Evolutionary conservation across 2,113 vertebrate species (phyloP), one percentile per base, ranked within the genome.

Genomic region (Daboia siamensis): DNA sequence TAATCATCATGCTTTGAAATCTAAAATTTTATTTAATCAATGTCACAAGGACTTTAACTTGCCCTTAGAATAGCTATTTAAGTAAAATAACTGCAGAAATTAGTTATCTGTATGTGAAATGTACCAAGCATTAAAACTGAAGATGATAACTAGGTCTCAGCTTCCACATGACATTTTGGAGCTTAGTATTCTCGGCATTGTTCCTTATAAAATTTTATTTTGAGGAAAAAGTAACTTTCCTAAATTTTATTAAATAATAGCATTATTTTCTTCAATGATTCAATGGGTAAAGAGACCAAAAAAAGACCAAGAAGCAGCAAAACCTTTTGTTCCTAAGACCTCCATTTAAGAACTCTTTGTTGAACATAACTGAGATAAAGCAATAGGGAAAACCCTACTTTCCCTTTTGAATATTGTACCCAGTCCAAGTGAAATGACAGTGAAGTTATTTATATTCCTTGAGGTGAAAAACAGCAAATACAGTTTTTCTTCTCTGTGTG

Each of bases 11-110:
- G 85, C 93, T 93, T 94, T 93, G 88, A 92, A 90, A 93, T 95
- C 94, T 91, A 91, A 87, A 92, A 85, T 96, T 94, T 91, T 94
- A 89, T 95, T 95, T 91, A 91, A 95, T 95, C 93, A 95, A 57
- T 5, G 69, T 85, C 90, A 69, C 64, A 64, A 89, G 89, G 92
- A 95, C 92, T 94, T 94, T 90, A 90, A 91, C 90, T 92, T 92
- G 93, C 74, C 95, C 84, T 12, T 56, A 61, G 51, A 69, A 87
- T 91, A 85, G 48, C 48, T 94, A 44, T 95, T 95, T 94, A 91
- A 90, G 80, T 94, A 88, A 95, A 93, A 92, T 33, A 20, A 84
- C 44, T 89, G 33, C 0, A 8, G 90, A 93, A 85, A 90, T 90
- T 57, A 90, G 55, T 93, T 94, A 87, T 80, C 55, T 91, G 0